phyloP scores from a whole-genome alignment of 2,797 vertebrate genomes.

The Ataeniobius toweri region DNA sequence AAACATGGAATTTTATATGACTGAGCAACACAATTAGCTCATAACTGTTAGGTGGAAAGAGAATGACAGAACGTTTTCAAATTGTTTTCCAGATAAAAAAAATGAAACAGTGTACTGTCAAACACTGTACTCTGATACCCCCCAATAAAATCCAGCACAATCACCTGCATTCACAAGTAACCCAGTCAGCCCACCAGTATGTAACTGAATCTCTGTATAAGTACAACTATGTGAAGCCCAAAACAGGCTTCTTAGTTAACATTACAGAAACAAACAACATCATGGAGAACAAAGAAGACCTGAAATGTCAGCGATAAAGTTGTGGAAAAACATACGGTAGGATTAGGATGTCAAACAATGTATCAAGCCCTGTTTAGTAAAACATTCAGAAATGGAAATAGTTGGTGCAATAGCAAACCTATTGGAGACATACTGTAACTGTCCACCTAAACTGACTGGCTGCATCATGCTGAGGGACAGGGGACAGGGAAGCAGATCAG shows the following conservation, averaged over 20 bases:
- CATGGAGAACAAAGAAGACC: no score
- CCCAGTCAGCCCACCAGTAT: background rate
- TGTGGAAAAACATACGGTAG: no score
- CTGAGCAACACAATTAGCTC: background rate
- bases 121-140: background rate
- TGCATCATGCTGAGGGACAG: no score
- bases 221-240: background rate
- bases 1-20: background rate
- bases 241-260: background rate
- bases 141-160: background rate
- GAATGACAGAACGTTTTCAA: no score
- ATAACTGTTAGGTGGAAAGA: background rate
- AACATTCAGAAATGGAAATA: background rate
- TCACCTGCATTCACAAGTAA: background rate
- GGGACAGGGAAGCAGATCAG: no score
- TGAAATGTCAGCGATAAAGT: no score
- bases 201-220: background rate
- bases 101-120: background rate
- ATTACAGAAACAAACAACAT: background rate
- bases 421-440: background rate
- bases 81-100: background rate
- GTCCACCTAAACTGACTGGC: background rate
- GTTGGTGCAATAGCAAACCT: background rate
- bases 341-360: background rate
- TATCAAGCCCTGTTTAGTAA: background rate